Conservation (phyloP, 2,113 vertebrate species). For the Poecilia latipinna region DNA sequence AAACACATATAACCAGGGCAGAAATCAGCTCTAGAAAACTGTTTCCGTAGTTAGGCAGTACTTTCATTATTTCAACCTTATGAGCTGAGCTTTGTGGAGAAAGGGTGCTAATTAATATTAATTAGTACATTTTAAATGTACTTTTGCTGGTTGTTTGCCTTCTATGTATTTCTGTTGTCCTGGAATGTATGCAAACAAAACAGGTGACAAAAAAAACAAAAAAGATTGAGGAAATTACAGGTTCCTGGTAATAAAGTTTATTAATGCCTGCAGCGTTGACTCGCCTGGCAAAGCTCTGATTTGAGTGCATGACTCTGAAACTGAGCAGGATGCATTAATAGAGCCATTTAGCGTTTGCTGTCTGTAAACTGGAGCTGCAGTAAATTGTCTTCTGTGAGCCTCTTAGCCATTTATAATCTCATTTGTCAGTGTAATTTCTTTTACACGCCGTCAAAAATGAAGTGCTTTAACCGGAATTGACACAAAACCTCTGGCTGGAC, state of each 20-base stretch:
- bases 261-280: too few species aligned
- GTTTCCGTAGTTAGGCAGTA: background rate
- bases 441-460: conserved; percentile 1
- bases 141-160: background rate
- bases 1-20: background rate
- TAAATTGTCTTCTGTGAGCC: conserved; percentile 10
- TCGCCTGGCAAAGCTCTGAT: background rate
- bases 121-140: background rate
- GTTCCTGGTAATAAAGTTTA: too few species aligned
- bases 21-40: background rate
- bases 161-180: too few species aligned
- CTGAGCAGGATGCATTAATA: conserved; percentile 52
- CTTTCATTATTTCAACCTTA: background rate
- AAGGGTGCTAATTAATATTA: background rate
- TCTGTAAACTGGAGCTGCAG: conserved; percentile 17
- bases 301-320: conserved; percentile 4
- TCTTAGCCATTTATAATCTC: conserved; percentile 31
- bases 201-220: too few species aligned
- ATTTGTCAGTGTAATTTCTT: background rate
- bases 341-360: conserved; percentile 70
- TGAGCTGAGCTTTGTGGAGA: too few species aligned
- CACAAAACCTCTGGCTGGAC: conserved; percentile 22
- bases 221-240: too few species aligned
- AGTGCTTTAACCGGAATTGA: conserved; percentile 2
- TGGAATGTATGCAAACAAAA: too few species aligned